A percentile compares a stretch with the other conserved stretches of the same genome.
Evolutionary conservation across 2,113 vertebrate genomes (phyloP).

Genomic region (Collichthys lucidus): DNA sequence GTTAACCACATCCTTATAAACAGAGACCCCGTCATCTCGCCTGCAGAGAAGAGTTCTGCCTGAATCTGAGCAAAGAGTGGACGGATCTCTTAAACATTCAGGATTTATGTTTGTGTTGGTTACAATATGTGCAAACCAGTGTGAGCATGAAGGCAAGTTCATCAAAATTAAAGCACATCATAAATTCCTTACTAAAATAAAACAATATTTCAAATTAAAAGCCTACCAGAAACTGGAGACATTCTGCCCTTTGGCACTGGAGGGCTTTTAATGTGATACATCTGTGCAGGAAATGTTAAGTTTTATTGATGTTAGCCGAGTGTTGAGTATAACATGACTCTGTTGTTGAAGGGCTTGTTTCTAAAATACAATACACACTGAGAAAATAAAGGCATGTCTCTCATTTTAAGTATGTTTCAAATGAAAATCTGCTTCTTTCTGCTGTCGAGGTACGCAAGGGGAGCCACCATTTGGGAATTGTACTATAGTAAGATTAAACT

Average conservation of each 20-base stretch:
- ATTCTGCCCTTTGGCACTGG: background rate
- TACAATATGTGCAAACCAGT: background rate
- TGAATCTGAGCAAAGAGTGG: slow-evolving; percentile 15
- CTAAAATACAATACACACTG: background rate
- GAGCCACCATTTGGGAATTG: background rate
- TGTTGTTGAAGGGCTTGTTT: background rate
- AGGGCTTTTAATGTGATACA: background rate
- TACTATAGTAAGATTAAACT: slow-evolving; percentile 15
- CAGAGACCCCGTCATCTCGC: slow-evolving; percentile 38
- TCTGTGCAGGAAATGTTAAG: background rate
- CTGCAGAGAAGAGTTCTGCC: slow-evolving; percentile 31
- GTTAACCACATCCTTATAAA: slow-evolving; percentile 67
- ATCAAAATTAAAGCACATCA: background rate
- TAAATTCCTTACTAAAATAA: background rate
- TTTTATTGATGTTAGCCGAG: background rate
- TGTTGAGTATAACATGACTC: background rate
- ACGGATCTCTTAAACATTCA: background rate
- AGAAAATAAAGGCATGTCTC: background rate
- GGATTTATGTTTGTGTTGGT: background rate
- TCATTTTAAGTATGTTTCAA: background rate
- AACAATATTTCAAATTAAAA: background rate
- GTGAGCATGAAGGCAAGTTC: background rate
- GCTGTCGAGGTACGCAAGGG: slow-evolving; percentile 11
- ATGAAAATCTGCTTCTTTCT: slow-evolving; percentile 4
- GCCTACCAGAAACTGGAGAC: background rate